Evolutionary conservation across 2,888 invertebrate genomes (phyloP).

Genomic region (Lymantria dispar): DNA sequence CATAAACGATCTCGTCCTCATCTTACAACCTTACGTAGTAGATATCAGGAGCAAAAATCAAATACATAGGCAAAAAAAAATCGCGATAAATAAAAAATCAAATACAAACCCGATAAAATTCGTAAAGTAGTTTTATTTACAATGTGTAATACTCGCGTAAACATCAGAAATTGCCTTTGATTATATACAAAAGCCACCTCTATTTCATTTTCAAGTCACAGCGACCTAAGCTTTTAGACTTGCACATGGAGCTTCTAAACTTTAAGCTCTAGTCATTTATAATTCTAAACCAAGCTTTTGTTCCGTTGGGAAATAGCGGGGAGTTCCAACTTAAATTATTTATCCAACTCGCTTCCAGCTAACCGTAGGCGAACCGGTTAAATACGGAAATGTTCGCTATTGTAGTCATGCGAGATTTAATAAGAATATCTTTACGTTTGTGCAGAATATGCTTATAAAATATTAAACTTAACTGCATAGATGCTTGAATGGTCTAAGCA

Average conservation of each 20-base stretch:
- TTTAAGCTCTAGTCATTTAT: conserved; percentile 81
- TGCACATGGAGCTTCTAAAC: conserved; percentile 79
- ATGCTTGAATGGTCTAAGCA: too few relatives aligned
- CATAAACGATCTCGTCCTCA: too few relatives aligned
- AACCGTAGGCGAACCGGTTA: conserved; percentile 53
- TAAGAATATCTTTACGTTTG: conserved; percentile 16
- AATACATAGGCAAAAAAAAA: too few relatives aligned
- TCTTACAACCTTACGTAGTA: too few relatives aligned
- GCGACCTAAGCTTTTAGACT: conserved; percentile 78
- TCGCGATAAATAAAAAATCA: too few relatives aligned
- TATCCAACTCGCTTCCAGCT: conserved; percentile 55
- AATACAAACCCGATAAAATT: too few relatives aligned
- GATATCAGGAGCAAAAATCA: too few relatives aligned
- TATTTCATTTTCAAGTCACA: conserved; percentile 24
- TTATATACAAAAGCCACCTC: conserved; percentile 33
- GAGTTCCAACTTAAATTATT: conserved; percentile 74
- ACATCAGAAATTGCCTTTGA: background rate
- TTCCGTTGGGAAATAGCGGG: conserved; percentile 77
- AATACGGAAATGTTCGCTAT: conserved; percentile 47
- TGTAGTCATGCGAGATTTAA: conserved; percentile 38
- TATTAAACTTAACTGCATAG: too few relatives aligned
- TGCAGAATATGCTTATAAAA: background rate
- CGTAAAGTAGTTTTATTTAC: too few relatives aligned
- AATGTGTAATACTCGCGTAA: too few relatives aligned
- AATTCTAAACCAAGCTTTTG: conserved; percentile 80